Evolutionary conservation across 1,140 invertebrate genomes (phyloP).

Genomic region (Orchestia grillus): DNA sequence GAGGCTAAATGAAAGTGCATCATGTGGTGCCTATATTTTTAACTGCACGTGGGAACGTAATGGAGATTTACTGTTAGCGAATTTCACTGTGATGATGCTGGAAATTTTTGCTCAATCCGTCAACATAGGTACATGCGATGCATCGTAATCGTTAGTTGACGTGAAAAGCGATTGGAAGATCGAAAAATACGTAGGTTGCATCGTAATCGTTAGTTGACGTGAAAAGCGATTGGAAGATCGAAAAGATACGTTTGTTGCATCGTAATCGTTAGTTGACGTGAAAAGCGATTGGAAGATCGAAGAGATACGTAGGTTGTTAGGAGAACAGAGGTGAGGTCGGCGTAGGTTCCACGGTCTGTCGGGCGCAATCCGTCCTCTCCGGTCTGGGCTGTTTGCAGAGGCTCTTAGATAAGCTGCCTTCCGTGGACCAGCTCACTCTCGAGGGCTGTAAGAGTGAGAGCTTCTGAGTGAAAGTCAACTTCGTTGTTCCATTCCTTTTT

Average conservation of each 20-base stretch:
- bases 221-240: too few relatives aligned
- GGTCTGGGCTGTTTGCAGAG: background rate
- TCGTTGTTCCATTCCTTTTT: background rate
- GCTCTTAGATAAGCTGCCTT: slow-evolving; percentile 7
- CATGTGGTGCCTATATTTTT: too few relatives aligned
- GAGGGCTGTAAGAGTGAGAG: background rate
- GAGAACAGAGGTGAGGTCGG: background rate
- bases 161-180: too few relatives aligned
- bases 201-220: too few relatives aligned
- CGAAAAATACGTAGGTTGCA: too few relatives aligned
- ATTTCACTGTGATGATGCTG: too few relatives aligned
- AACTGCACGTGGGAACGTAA: too few relatives aligned
- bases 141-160: too few relatives aligned
- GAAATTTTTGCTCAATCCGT: too few relatives aligned
- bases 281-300: background rate
- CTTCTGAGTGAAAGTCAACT: background rate
- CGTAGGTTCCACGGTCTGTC: background rate
- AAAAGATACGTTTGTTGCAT: too few relatives aligned
- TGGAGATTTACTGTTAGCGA: too few relatives aligned
- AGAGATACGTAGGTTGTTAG: background rate
- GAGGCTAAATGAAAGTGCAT: background rate
- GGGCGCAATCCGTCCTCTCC: background rate
- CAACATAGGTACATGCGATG: too few relatives aligned
- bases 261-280: background rate
- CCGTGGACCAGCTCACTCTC: background rate